Conservation (phyloP, 1,140 invertebrate genomes). For the Piezodorus guildinii region DNA sequence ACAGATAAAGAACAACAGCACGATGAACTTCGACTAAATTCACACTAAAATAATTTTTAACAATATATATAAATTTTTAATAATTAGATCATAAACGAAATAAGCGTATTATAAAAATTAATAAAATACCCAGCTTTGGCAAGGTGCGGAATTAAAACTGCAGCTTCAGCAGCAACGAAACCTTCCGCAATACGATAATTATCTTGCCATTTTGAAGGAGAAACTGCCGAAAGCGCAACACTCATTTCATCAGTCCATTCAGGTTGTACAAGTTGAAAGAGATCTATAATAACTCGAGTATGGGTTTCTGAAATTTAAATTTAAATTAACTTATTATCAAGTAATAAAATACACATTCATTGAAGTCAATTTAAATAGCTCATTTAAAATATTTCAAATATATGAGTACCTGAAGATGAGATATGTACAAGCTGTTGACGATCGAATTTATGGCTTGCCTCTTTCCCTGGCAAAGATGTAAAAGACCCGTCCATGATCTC, state of each 20-base stretch:
- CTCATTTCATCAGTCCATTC: slow-evolving; percentile 85
- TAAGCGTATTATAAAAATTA: not conserved
- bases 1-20: slow-evolving; percentile 75
- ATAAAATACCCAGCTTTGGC: slow-evolving; percentile 44
- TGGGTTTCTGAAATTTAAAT: slow-evolving; percentile 54
- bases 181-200: slow-evolving; percentile 81
- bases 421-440: slow-evolving; percentile 75
- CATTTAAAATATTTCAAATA: not conserved
- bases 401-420: slow-evolving; percentile 65
- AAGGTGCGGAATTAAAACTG: slow-evolving; percentile 66
- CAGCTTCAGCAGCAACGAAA: slow-evolving; percentile 82
- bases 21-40: slow-evolving; percentile 86
- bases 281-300: slow-evolving; percentile 84
- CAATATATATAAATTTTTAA: too few relatives aligned
- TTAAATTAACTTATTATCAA: not conserved
- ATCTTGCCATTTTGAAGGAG: slow-evolving; percentile 63
- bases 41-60: slow-evolving; percentile 53
- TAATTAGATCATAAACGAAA: too few relatives aligned
- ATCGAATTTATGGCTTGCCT: slow-evolving; percentile 35
- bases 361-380: not conserved
- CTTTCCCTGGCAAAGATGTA: slow-evolving; percentile 62
- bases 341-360: not conserved
- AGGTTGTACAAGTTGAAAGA: slow-evolving; percentile 71
- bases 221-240: slow-evolving; percentile 71
- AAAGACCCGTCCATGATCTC: slow-evolving; percentile 77